Evolutionary conservation across 1,140 invertebrate genomes (phyloP), one percentile per base, ranked within the genome.

Genomic region (Trichomalopsis sarcophagae): DNA sequence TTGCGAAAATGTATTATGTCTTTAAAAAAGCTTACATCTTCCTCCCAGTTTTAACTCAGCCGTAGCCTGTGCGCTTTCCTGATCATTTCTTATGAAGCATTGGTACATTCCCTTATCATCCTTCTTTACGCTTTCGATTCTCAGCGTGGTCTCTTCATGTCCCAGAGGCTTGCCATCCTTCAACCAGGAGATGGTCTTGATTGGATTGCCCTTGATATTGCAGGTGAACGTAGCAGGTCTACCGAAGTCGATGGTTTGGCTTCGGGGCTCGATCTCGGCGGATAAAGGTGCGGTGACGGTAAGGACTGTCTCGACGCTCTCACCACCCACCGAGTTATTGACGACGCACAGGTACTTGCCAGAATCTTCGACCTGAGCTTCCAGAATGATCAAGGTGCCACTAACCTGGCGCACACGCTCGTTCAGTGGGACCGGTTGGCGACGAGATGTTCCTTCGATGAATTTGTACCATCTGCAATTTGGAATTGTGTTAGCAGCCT

Each of bases 91-190:
- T 50, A 98, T 97, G 90, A 99, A 98, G 91, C 98, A 99, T 89
- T 99, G 98, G 91, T 99, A 99, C 98, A 99, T 99, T 91, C 98
- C 98, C 90, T 97, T 98, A 91, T 99, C 98, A 93, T 98, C 97
- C 89, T 98, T 97, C 91, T 97, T 96, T 0, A 99, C 97, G 6
- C 96, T 96, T 87, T 97, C 96, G 89, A 99, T 98, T 80, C 96
- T 95, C 23, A 99, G 92, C 71, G 96, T 94, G 0, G 96, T 94
- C 86, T 97, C 97, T 86, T 96, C 96, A 89, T 96, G 96, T 78
- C 96, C 95, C 86, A 97, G 94, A 50, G 95, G 95, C 92, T 97
- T 96, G 86, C 98, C 98, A 91, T 99, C 97, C 93, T 99, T 99
- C 77, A 98, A 94, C 98, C 98, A 99, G 36, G 95, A 96, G 50